These are phyloP conservation scores for Myrmecobius fasciatus DNA, from an alignment of 2,113 vertebrate species.

Conservation along the genomic window DNA sequence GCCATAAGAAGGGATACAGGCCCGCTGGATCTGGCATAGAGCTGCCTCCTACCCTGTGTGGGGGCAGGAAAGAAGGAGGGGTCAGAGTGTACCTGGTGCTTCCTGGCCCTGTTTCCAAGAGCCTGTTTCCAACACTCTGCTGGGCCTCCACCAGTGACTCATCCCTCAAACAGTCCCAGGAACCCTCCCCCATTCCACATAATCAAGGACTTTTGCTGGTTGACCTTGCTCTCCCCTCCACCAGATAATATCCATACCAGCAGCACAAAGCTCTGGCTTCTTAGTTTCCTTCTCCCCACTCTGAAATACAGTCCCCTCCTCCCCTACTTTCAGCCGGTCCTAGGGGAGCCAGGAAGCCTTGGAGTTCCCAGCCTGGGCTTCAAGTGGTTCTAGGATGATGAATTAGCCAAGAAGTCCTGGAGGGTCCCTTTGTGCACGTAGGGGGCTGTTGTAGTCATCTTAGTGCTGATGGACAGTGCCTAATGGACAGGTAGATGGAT, in stretches of 20 bases:
- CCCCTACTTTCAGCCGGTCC: background rate
- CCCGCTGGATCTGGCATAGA: background rate
- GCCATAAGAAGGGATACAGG: background rate
- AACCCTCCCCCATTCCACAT: slow-evolving; percentile 17
- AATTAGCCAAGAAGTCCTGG: background rate
- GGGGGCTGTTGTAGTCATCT: background rate
- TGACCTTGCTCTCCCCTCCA: background rate
- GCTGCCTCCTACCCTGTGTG: background rate
- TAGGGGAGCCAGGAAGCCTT: background rate
- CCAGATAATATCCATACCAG: background rate
- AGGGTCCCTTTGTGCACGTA: background rate
- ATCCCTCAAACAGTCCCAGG: background rate
- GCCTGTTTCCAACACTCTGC: background rate
- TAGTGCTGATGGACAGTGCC: background rate
- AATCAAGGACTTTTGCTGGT: background rate
- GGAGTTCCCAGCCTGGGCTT: background rate
- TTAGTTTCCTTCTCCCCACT: background rate
- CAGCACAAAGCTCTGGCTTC: background rate
- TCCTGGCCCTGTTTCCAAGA: background rate
- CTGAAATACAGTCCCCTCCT: background rate
- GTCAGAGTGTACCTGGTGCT: background rate
- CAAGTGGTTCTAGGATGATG: background rate
- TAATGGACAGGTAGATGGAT: background rate
- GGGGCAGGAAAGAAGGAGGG: too few species aligned
- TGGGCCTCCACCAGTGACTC: background rate